These are phyloP conservation scores for Chelonia mydas DNA, from an alignment of 2,797 vertebrate genomes.

Conservation along the genomic window DNA sequence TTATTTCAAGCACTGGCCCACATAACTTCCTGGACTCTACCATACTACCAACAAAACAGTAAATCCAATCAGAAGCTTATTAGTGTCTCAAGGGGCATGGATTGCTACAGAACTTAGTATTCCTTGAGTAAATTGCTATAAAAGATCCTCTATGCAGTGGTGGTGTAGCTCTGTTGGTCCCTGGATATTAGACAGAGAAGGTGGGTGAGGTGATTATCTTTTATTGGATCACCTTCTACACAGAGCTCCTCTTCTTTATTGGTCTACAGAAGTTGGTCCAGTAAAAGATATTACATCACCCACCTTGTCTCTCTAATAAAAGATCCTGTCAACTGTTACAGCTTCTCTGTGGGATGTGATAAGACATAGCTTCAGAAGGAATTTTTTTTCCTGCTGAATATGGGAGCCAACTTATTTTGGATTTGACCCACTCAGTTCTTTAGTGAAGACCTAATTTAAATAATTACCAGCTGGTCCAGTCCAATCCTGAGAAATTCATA, in stretches of 20 bases:
- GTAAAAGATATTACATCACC: not conserved
- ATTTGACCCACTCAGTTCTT: not conserved
- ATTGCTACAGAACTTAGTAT: not conserved
- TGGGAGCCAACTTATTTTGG: not conserved
- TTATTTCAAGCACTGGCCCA: not conserved
- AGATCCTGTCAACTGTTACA: not conserved
- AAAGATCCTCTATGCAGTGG: not conserved
- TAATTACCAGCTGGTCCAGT: not conserved
- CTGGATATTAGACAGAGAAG: not conserved
- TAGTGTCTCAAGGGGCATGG: accelerated
- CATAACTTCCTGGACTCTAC: not conserved
- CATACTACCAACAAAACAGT: not conserved
- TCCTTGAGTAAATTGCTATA: not conserved
- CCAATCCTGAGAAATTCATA: not conserved
- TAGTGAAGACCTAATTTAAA: not conserved
- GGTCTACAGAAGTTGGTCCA: not conserved
- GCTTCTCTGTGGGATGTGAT: not conserved
- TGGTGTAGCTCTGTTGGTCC: not conserved
- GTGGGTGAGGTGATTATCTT: not conserved
- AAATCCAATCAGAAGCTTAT: not conserved
- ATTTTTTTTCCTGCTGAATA: not conserved
- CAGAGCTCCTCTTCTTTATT: not conserved
- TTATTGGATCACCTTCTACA: not conserved
- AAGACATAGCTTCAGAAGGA: not conserved
- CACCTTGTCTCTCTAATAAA: not conserved